phyloP scores from a whole-genome alignment of 1,140 invertebrate genomes.

The Colletes latitarsis region DNA sequence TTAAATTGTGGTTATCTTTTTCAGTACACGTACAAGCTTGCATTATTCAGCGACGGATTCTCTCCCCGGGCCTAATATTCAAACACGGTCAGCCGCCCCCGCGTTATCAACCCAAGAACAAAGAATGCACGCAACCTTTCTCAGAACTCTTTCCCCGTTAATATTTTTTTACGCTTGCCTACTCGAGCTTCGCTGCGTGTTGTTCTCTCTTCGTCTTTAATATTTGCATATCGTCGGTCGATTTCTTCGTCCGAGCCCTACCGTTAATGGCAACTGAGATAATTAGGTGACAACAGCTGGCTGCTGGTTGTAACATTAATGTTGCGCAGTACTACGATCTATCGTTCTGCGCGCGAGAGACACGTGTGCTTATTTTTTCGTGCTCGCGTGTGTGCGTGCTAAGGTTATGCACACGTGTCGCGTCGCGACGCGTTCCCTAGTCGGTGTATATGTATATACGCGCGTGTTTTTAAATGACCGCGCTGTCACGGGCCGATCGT shows the following conservation, averaged over 20 bases:
- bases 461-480: slow-evolving; percentile 64
- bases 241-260: slow-evolving; percentile 46
- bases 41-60: too few species aligned
- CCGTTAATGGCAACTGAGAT: slow-evolving; percentile 56
- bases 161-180: background rate
- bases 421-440: background rate
- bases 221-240: slow-evolving; percentile 63
- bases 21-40: too few species aligned
- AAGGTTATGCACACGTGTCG: background rate
- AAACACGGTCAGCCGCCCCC: background rate
- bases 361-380: slow-evolving; percentile 6
- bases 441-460: background rate
- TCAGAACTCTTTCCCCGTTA: background rate
- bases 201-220: background rate
- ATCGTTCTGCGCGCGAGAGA: slow-evolving; percentile 28
- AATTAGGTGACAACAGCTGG: slow-evolving; percentile 68
- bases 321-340: slow-evolving; percentile 43
- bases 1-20: too few species aligned
- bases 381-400: background rate
- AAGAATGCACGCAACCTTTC: background rate
- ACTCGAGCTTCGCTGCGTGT: background rate
- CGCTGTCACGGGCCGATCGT: slow-evolving; percentile 36
- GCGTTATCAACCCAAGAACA: background rate
- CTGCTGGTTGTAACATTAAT: slow-evolving; percentile 47
- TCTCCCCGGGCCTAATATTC: background rate